Evolutionary conservation across 2,113 vertebrate species (phyloP), one percentile per base, ranked within the genome.

Genomic region (Tympanuchus pallidicinctus): DNA sequence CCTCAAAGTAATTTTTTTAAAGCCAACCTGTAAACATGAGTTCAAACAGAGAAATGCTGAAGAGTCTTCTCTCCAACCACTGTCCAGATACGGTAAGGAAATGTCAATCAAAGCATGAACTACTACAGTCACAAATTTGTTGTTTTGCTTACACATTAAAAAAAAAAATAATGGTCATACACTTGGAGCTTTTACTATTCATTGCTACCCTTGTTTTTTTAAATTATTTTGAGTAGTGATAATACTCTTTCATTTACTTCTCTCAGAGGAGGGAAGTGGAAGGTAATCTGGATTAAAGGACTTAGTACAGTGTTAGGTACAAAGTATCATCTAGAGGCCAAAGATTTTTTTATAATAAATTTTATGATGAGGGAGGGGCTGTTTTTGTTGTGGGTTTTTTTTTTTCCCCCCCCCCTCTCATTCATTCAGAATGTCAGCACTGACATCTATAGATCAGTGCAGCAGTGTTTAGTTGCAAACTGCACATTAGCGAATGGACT

Each of bases 281-380:
- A 32, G 30, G n/a, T 20, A n/a, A 32, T 18, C 43, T 3, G 6
- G 20, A 27, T 48, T 75, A 66, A 69, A 45, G 56, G 50, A 76
- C 10, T 8, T 28, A 82, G 14, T 47, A 30, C 10, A 80, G 93
- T 71, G 22, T 86, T 76, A 78, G 60, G 67, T 83, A 84, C 43
- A 93, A 36, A 95, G 82, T 79, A 92, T 96, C 94, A 93, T 34
- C 93, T 95, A 96, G 92, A 97, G 93, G 95, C 88, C 15, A 71
- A 75, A 73, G 34, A 22, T 21, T 71, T 71, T 71, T 70, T 85
- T n/a, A 40, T 69, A 59, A 38, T 21, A 71, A 40, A 30, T 52
- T 83, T 89, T 73, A 48, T 5, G 13, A 2, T 0, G 2, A 72
- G 24, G 8, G 2, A 72, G 21, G 8, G 9, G 7, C 25, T 82